Evolutionary conservation across 2,797 vertebrate genomes (phyloP), one percentile per base, ranked within the genome.

Genomic region (Chelon auratus): DNA sequence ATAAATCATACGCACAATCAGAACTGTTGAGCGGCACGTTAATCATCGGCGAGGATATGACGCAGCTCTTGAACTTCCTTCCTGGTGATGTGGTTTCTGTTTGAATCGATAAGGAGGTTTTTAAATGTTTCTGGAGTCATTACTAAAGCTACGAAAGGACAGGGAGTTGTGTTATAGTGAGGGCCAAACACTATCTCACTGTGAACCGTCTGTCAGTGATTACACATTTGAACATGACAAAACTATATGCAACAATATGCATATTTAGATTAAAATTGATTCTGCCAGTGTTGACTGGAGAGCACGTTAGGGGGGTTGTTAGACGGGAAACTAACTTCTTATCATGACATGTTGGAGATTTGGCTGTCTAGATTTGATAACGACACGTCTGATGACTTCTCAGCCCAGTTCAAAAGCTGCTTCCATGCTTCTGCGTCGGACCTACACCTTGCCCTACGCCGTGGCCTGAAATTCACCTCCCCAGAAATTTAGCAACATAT

Each of bases 51-150:
- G 50, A 26, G 20, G 9, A 56, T 33, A 43, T 59, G 62, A 61
- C 30, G 47, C 17, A 58, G 33, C 13, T 39, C 36, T 26, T 68
- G 40, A 51, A 66, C 64, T 53, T 55, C 2, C 55, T 64, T 67
- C 13, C 30, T 65, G 68, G 52, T 65, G 20, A 73, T 73, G 42
- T 57, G 1, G 18, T 36, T 58, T 78, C 17, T 39, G 64, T 55
- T 47, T 71, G 4, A 77, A 59, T 11, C 53, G 33, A 66, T 13
- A 20, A 7, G 7, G 42, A 59, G 53, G 56, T 69, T 43, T 62
- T 11, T 68, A 22, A 42, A 69, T 52, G 62, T 48, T 50, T 63
- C 47, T 18, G 43, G 30, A 53, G 43, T 43, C 42, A 59, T 39
- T 13, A 22, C 50, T 39, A 60, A 72, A 56, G 54, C 36, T 40